Conservation (phyloP, 2,113 vertebrate species). For the Neolamprologus sp. region DNA sequence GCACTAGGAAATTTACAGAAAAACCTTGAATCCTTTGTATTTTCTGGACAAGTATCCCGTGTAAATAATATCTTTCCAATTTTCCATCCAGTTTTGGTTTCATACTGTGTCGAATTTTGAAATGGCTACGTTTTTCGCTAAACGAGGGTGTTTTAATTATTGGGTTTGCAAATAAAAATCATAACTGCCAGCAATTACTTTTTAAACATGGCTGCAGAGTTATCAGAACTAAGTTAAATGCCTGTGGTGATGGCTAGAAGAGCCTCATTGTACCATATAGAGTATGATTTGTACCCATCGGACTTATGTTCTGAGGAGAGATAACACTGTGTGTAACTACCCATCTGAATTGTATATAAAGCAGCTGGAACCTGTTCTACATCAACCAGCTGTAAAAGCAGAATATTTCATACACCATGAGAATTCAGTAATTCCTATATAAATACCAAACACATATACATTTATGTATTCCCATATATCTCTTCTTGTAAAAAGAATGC, state of each 20-base stretch:
- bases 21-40: neutral
- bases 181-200: neutral
- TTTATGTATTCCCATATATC: neutral
- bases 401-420: neutral
- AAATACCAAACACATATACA: neutral
- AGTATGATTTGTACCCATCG: neutral
- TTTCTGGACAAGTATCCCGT: neutral
- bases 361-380: neutral
- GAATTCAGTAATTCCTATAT: neutral
- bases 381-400: neutral
- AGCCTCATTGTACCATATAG: neutral
- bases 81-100: neutral
- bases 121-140: neutral
- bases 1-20: constrained; percentile 2
- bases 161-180: neutral
- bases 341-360: neutral
- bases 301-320: neutral
- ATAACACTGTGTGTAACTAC: neutral
- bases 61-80: constrained; percentile 1
- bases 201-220: neutral
- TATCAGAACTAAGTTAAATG: neutral
- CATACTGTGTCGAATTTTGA: neutral
- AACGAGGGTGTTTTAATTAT: neutral
- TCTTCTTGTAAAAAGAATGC: neutral
- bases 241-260: neutral